Percentiles rank a stretch among this genome's conserved stretches.
Conservation (phyloP, 2,797 vertebrate species). For the Tachyglossus aculeatus region DNA sequence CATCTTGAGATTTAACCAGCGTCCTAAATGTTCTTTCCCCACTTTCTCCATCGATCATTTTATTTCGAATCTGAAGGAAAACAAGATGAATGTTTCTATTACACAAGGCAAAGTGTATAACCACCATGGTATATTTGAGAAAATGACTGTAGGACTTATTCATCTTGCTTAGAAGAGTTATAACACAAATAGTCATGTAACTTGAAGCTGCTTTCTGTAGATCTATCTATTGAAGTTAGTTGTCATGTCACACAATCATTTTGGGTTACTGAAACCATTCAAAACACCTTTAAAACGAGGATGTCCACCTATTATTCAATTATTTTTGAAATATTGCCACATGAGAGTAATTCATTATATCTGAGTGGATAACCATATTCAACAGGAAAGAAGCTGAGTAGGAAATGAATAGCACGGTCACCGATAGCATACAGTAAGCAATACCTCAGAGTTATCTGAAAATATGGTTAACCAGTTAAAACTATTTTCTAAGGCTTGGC, state of each 20-base stretch:
- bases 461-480: too few species aligned
- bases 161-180: not conserved
- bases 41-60: constrained; percentile 94
- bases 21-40: constrained; percentile 91
- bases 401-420: not conserved
- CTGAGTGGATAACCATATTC: not conserved
- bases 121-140: not conserved
- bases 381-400: not conserved
- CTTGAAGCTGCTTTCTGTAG: not conserved
- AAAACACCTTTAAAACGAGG: not conserved
- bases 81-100: not conserved
- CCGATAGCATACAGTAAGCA: not conserved
- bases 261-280: not conserved
- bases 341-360: not conserved
- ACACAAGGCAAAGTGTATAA: not conserved
- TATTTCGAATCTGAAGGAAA: constrained; percentile 86
- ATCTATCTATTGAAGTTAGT: not conserved
- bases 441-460: not conserved
- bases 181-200: not conserved
- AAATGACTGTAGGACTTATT: not conserved
- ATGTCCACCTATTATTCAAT: not conserved
- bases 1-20: constrained; percentile 96
- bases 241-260: not conserved
- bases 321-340: not conserved
- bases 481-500: not conserved